These are phyloP conservation scores for Plecotus auritus DNA, from an alignment of 2,113 vertebrate species.

Conservation along the genomic window DNA sequence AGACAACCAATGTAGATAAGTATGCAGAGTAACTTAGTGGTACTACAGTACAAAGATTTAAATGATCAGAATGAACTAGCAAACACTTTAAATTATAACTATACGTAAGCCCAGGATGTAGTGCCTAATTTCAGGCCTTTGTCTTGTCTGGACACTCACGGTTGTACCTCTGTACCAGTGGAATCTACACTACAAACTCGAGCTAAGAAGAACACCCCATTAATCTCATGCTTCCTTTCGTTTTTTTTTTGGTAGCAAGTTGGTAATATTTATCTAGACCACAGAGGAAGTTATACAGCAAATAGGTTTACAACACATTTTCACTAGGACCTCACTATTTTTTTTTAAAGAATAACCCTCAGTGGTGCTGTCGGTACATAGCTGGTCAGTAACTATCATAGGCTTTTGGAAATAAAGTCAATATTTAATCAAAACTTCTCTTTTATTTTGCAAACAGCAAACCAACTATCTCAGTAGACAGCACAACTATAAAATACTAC, in stretches of 20 bases:
- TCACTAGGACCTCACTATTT: neutral
- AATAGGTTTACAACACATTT: neutral
- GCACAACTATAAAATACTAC: neutral
- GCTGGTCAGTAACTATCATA: neutral
- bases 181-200: neutral
- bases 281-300: neutral
- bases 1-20: neutral
- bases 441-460: neutral
- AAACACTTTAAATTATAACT: neutral
- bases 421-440: neutral
- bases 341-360: neutral
- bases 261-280: neutral
- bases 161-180: neutral
- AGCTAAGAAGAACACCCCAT: neutral
- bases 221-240: neutral
- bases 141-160: neutral
- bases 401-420: neutral
- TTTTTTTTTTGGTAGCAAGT: neutral
- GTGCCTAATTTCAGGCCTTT: neutral
- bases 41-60: neutral
- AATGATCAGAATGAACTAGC: neutral
- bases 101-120: neutral
- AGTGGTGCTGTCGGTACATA: neutral
- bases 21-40: neutral
- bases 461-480: neutral